Percentiles rank a stretch among this genome's conserved stretches.
Conservation (phyloP, 2,888 invertebrate genomes). For the Drosophila kambysellisi region DNA sequence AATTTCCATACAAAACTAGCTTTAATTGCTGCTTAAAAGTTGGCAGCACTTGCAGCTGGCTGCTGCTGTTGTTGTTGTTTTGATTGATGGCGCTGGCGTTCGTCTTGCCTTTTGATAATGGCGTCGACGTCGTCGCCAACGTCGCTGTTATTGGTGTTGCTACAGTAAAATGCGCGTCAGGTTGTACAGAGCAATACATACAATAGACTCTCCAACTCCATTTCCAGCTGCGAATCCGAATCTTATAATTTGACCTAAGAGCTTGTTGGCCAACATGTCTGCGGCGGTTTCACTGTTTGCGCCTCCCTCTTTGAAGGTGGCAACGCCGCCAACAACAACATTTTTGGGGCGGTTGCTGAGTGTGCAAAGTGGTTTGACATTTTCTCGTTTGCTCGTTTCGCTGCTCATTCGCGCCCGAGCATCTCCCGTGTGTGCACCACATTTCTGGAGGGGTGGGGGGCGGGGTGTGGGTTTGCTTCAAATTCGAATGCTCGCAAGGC, state of each 20-base stretch:
- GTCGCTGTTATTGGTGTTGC: slow-evolving; percentile 21
- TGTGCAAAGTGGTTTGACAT: slow-evolving; percentile 76
- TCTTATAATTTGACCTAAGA: slow-evolving; percentile 71
- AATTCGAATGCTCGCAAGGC: slow-evolving; percentile 56
- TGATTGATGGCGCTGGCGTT: slow-evolving; percentile 75
- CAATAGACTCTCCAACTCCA: slow-evolving; percentile 60
- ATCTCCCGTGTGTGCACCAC: slow-evolving; percentile 62
- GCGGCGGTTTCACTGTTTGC: slow-evolving; percentile 65
- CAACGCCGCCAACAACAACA: slow-evolving; percentile 20
- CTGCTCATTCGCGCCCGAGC: slow-evolving; percentile 73
- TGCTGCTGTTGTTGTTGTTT: slow-evolving; percentile 60
- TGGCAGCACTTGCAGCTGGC: slow-evolving; percentile 7
- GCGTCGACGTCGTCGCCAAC: slow-evolving; percentile 51
- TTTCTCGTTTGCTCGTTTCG: slow-evolving; percentile 72
- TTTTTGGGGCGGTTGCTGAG: slow-evolving; percentile 52
- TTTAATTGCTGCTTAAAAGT: slow-evolving; percentile 7
- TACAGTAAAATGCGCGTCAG: slow-evolving; percentile 72
- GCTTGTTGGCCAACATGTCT: slow-evolving; percentile 62
- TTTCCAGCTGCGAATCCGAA: slow-evolving; percentile 34
- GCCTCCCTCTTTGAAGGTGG: slow-evolving; percentile 45
- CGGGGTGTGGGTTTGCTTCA: slow-evolving; percentile 56
- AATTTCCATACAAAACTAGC: background rate
- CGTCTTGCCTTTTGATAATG: slow-evolving; percentile 76
- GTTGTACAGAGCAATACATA: slow-evolving; percentile 44
- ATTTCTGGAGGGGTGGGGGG: slow-evolving; percentile 37